Evolutionary conservation across 30 jellyfish, hydroid and myxozoan species (phyloP).

Genomic region (Aurelia coerulea): DNA sequence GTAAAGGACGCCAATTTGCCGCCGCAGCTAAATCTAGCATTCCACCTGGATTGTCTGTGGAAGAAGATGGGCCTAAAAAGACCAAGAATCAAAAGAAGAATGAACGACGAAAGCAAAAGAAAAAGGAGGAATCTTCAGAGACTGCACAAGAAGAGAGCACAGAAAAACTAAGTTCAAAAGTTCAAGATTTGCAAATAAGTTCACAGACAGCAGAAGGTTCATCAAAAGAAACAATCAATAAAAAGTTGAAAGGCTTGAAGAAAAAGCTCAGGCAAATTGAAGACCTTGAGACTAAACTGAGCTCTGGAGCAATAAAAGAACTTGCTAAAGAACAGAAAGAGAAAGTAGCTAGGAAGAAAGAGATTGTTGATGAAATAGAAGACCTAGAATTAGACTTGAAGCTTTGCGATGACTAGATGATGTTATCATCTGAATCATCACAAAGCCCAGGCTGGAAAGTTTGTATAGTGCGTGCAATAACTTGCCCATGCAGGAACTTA

Average conservation of each 20-base stretch:
- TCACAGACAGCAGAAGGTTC: neutral
- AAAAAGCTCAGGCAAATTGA: conserved; percentile 92
- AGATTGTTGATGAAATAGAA: conserved; percentile 77
- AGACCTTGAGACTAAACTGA: conserved; percentile 71
- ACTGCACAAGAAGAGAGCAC: conserved; percentile 3
- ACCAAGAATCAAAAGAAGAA: conserved; percentile 92
- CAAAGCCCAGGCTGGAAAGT: no score
- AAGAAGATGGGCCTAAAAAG: conserved; percentile 47
- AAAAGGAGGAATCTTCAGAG: conserved; percentile 51
- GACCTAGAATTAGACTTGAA: conserved; percentile 72
- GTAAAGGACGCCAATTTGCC: conserved; percentile 75
- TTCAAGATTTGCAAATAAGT: neutral
- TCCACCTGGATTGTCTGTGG: conserved; percentile 90
- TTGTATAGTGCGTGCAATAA: no score
- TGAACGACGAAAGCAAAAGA: conserved; percentile 80
- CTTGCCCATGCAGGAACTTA: no score
- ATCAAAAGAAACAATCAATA: conserved; percentile 45
- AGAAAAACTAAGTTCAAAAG: conserved; percentile 1
- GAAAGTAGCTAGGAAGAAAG: conserved; percentile 70
- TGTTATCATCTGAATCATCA: no score
- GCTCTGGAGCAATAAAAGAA: conserved; percentile 73
- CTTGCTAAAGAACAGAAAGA: conserved; percentile 84
- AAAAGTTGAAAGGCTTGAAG: conserved; percentile 71
- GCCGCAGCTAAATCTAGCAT: conserved; percentile 49
- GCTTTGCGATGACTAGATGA: conserved; percentile 44